phyloP scores from a whole-genome alignment of 2,888 invertebrate genomes.

The Brachycybe producta region DNA sequence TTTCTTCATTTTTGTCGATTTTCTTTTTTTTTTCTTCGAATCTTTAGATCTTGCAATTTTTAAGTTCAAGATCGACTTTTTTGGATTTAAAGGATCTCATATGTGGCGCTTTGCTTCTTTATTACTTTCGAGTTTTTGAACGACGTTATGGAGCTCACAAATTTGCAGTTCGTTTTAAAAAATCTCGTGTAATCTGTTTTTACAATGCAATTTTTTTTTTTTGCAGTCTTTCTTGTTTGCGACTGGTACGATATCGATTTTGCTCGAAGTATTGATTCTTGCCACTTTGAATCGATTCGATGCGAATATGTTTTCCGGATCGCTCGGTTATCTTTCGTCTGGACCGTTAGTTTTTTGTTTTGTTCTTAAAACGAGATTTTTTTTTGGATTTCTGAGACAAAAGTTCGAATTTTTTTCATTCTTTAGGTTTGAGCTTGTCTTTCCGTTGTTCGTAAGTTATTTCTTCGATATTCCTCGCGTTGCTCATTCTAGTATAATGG shows the following conservation, averaged over 20 bases:
- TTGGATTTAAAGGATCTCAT: slow-evolving; percentile 41
- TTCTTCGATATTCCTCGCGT: slow-evolving; percentile 41
- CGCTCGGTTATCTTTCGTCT: slow-evolving; percentile 33
- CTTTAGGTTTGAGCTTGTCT: slow-evolving; percentile 35
- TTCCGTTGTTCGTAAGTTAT: slow-evolving; percentile 41
- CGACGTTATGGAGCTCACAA: slow-evolving; percentile 41
- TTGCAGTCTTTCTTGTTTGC: slow-evolving; percentile 36
- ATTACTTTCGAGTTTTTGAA: slow-evolving; percentile 40
- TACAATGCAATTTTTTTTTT: slow-evolving; percentile 5
- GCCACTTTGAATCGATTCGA: slow-evolving; percentile 31
- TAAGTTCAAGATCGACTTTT: slow-evolving; percentile 37
- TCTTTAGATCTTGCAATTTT: slow-evolving; percentile 35
- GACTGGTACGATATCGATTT: slow-evolving; percentile 34
- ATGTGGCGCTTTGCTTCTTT: slow-evolving; percentile 39
- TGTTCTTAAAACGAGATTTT: too few species aligned
- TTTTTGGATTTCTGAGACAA: too few species aligned
- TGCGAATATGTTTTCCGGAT: slow-evolving; percentile 30
- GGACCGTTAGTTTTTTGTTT: slow-evolving; percentile 37
- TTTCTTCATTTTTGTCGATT: too few species aligned
- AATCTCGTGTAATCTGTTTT: slow-evolving; percentile 4
- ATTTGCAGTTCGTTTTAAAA: slow-evolving; percentile 32
- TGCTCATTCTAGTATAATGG: slow-evolving; percentile 36
- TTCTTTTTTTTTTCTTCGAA: too few species aligned
- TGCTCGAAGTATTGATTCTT: slow-evolving; percentile 35
- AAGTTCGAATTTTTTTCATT: too few species aligned